Evolutionary conservation across 2,888 invertebrate genomes (phyloP).

Genomic region (Andrena hattorfiana): DNA sequence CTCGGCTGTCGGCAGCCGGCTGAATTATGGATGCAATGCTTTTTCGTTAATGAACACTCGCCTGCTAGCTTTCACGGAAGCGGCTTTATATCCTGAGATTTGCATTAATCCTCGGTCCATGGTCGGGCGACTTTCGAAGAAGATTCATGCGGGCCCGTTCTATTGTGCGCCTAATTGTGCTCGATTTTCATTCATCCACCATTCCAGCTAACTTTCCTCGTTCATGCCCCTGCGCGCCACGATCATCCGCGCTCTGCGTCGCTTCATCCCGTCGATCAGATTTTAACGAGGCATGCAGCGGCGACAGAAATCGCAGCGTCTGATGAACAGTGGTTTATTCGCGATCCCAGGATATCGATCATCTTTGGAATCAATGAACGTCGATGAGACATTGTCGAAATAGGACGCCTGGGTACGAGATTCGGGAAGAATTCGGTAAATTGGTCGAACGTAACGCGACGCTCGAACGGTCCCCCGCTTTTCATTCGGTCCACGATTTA

Average conservation of each 20-base stretch:
- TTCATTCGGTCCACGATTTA: constrained; percentile 37
- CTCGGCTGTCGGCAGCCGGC: not conserved
- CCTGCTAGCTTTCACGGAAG: not conserved
- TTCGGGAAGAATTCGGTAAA: constrained; percentile 26
- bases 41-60: constrained; percentile 37
- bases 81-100: constrained; percentile 4
- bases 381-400: not conserved
- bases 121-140: not conserved
- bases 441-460: constrained; percentile 45
- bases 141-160: not conserved
- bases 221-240: not conserved
- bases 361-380: constrained; percentile 13
- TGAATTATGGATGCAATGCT: constrained; percentile 42
- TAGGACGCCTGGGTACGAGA: not conserved
- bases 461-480: constrained; percentile 25
- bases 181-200: not conserved
- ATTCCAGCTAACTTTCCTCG: not conserved
- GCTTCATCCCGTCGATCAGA: constrained; percentile 28
- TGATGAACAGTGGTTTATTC: constrained; percentile 12
- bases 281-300: constrained; percentile 37
- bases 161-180: not conserved
- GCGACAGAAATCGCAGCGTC: constrained; percentile 17
- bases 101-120: constrained; percentile 17
- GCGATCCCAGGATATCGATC: constrained; percentile 2
- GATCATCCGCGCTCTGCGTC: not conserved